Percentiles rank a stretch among this genome's conserved stretches.
Evolutionary conservation across 1,140 invertebrate genomes (phyloP).

Genomic region (Drosophila tsacasi): DNA sequence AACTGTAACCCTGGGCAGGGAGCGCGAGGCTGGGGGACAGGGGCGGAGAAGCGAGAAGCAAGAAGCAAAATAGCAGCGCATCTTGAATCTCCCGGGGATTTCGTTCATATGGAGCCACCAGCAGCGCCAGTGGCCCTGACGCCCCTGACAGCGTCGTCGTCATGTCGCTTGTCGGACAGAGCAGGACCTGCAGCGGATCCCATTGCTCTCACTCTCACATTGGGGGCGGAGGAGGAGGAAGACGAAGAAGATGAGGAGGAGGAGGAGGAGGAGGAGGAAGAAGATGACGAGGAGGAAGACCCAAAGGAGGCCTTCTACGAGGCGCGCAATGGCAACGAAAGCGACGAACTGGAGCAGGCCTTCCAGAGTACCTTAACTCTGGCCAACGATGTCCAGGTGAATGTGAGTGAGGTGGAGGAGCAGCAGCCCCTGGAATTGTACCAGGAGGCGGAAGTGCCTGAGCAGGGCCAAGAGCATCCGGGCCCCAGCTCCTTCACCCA

Average conservation of each 20-base stretch:
- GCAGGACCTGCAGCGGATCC: conserved; percentile 18
- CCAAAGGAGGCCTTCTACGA: conserved; percentile 68
- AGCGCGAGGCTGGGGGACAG: conserved; percentile 14
- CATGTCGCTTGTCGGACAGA: conserved; percentile 33
- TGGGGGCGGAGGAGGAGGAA: conserved; percentile 7
- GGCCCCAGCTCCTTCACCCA: conserved; percentile 10
- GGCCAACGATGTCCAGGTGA: conserved; percentile 67
- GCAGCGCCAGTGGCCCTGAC: conserved; percentile 30
- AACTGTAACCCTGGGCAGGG: conserved; percentile 26
- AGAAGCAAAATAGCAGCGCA: conserved; percentile 21
- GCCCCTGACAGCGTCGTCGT: conserved; percentile 25
- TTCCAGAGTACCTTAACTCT: conserved; percentile 71
- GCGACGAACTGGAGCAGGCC: conserved; percentile 70
- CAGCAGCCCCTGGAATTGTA: background rate
- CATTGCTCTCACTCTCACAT: conserved; percentile 26
- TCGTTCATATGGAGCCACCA: conserved; percentile 37
- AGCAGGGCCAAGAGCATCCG: conserved; percentile 12
- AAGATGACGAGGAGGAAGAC: conserved; percentile 62
- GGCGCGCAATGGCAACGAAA: conserved; percentile 68
- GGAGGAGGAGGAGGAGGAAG: conserved; percentile 32
- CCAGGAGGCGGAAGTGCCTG: background rate
- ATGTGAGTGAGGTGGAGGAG: conserved; percentile 53
- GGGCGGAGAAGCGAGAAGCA: background rate
- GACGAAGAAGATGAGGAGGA: conserved; percentile 37
- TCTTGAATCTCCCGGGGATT: conserved; percentile 10